Conservation (phyloP, 2,888 invertebrate species). For the Chloroclystis v-ata region DNA sequence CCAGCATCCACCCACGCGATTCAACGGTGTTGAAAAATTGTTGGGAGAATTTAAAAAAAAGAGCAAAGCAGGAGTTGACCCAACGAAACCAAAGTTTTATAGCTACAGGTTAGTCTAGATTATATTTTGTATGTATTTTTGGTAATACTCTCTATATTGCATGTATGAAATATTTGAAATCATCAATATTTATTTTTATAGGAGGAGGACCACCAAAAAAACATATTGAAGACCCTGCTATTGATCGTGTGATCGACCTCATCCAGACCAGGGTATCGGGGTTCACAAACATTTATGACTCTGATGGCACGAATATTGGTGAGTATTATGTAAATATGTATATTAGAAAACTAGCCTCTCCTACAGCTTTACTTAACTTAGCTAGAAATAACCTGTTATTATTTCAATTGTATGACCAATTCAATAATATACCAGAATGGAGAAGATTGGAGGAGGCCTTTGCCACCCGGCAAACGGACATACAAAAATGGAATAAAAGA, state of each 20-base stretch:
- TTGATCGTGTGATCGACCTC: neutral
- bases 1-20: neutral
- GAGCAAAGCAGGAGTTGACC: neutral
- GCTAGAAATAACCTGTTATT: neutral
- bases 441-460: no score
- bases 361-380: neutral
- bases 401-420: neutral
- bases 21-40: neutral
- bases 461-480: no score
- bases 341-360: neutral
- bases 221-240: neutral
- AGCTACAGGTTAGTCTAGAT: neutral
- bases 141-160: neutral
- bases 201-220: conserved; percentile 1
- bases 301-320: no score
- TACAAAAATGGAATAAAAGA: no score
- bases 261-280: neutral
- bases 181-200: no score
- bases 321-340: no score
- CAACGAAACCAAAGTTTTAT: neutral
- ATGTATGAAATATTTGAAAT: no score
- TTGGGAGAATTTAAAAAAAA: neutral
- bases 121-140: neutral
- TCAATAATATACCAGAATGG: no score
- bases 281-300: no score